These are phyloP conservation scores for Bimastos eiseni DNA, from an alignment of 2,888 invertebrate genomes.

Conservation along the genomic window DNA sequence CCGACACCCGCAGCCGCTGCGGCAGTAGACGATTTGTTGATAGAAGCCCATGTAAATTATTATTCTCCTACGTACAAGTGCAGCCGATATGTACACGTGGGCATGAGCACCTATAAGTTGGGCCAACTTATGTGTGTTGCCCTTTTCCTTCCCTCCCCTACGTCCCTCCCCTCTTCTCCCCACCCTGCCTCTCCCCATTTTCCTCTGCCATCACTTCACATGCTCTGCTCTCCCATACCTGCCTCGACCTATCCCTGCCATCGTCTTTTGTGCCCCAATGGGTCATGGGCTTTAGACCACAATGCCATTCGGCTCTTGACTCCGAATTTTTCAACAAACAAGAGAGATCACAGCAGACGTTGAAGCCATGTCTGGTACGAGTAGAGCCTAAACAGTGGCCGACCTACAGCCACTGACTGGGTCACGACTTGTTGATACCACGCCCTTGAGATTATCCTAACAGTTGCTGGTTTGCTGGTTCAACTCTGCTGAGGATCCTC, in stretches of 20 bases:
- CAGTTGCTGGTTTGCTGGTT: too few species aligned
- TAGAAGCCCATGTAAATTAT: slow-evolving; percentile 13
- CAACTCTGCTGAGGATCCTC: too few species aligned
- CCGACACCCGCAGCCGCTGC: not conserved
- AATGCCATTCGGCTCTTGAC: not conserved
- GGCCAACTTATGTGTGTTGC: not conserved
- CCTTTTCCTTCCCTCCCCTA: not conserved
- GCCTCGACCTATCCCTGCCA: not conserved
- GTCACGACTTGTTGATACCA: too few species aligned
- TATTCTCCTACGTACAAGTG: slow-evolving; percentile 4
- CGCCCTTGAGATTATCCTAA: too few species aligned
- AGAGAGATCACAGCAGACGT: not conserved
- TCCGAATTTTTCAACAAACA: not conserved
- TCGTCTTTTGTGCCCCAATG: not conserved
- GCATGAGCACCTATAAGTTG: not conserved
- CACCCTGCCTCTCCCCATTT: not conserved
- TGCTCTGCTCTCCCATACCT: not conserved
- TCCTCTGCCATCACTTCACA: not conserved
- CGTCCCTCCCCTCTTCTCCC: not conserved
- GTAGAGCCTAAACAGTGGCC: not conserved
- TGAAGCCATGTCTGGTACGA: not conserved
- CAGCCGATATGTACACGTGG: not conserved
- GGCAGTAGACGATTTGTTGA: not conserved
- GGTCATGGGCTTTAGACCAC: not conserved
- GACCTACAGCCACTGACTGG: not conserved